These are phyloP conservation scores for Fistularia commersonii DNA, from an alignment of 2,797 vertebrate species.

Conservation along the genomic window DNA sequence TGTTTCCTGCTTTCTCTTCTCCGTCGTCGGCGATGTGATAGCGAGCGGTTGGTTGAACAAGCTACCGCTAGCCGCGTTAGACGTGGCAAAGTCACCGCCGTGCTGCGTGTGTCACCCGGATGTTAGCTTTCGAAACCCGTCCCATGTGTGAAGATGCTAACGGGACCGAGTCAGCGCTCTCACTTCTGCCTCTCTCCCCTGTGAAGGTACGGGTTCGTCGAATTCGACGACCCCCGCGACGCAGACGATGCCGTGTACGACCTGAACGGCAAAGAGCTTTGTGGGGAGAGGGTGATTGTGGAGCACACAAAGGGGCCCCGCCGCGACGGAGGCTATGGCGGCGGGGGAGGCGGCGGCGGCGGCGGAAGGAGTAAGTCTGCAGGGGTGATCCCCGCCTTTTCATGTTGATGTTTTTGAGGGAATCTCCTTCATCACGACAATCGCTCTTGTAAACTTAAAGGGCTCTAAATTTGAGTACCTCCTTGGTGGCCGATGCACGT, in stretches of 20 bases:
- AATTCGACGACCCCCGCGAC: slow-evolving; percentile 94
- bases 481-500: slow-evolving; percentile 64
- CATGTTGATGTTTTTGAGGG: slow-evolving; percentile 17
- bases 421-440: slow-evolving; percentile 30
- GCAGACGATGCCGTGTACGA: slow-evolving; percentile 97
- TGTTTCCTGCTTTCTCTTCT: background rate
- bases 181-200: too few species aligned
- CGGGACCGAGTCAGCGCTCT: too few species aligned
- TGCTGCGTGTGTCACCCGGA: background rate
- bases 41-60: background rate
- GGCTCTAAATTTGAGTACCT: slow-evolving; percentile 14
- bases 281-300: slow-evolving; percentile 94
- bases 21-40: background rate
- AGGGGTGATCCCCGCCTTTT: too few species aligned
- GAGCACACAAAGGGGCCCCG: slow-evolving; percentile 95
- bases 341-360: slow-evolving; percentile 6
- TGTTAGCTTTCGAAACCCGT: too few species aligned
- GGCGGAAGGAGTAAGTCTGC: slow-evolving; percentile 84
- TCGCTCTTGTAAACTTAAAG: slow-evolving; percentile 17
- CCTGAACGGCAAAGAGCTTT: slow-evolving; percentile 94
- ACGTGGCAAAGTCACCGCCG: slow-evolving; percentile 62
- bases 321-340: slow-evolving; percentile 85
- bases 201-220: slow-evolving; percentile 91
- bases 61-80: slow-evolving; percentile 42
- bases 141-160: background rate